Evolutionary conservation across 2,113 vertebrate genomes (phyloP).

Genomic region (Tenebrosternarchus preto): DNA sequence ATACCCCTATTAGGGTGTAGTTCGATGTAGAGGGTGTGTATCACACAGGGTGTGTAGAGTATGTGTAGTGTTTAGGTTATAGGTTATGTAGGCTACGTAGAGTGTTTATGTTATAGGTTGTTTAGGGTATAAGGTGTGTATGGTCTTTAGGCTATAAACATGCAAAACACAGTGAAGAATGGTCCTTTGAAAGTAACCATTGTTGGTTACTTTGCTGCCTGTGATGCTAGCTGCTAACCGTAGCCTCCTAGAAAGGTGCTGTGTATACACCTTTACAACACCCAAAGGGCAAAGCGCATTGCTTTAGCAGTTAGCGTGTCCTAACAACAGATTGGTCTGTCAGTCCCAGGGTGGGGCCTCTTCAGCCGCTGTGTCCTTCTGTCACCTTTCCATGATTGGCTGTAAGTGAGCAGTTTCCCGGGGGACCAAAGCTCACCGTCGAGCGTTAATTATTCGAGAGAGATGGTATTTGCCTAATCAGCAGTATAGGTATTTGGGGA

Average conservation of each 20-base stretch:
- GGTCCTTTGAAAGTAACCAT: no score
- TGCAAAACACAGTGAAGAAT: no score
- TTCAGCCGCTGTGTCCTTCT: slow-evolving; percentile 61
- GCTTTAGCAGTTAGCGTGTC: slow-evolving; percentile 70
- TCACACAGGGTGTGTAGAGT: no score
- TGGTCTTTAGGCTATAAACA: no score
- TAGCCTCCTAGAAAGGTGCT: background rate
- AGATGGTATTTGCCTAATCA: slow-evolving; percentile 87
- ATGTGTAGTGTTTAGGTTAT: no score
- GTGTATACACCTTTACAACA: background rate
- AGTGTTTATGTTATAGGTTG: no score
- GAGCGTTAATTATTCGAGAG: slow-evolving; percentile 84
- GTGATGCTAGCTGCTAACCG: no score
- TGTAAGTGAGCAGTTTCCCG: slow-evolving; percentile 60
- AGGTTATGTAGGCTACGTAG: no score
- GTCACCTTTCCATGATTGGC: slow-evolving; percentile 68
- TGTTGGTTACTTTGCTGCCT: no score
- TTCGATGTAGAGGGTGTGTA: no score
- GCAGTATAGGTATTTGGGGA: slow-evolving; percentile 75
- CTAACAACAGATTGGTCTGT: slow-evolving; percentile 78
- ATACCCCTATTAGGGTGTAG: no score
- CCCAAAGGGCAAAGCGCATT: background rate
- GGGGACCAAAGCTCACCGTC: slow-evolving; percentile 75
- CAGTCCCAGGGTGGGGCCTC: slow-evolving; percentile 50
- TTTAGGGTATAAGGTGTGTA: no score